Conservation (phyloP, 1,140 invertebrate species). For the Hirudo medicinalis region DNA sequence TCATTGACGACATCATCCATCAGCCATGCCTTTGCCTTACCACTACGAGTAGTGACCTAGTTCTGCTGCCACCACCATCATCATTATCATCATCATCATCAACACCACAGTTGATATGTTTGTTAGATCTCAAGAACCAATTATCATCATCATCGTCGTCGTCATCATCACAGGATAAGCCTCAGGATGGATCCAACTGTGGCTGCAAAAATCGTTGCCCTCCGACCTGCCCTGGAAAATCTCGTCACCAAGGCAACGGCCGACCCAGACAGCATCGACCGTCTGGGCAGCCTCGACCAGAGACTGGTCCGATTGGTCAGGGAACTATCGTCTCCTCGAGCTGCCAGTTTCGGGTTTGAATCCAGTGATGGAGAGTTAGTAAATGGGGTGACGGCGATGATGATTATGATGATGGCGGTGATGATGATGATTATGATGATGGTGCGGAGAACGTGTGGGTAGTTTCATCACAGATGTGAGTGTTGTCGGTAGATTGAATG, state of each 20-base stretch:
- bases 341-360: slow-evolving; percentile 27
- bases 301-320: slow-evolving; percentile 32
- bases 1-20: too few species aligned
- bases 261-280: slow-evolving; percentile 52
- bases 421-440: slow-evolving; percentile 7
- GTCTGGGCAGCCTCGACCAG: slow-evolving; percentile 31
- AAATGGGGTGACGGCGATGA: slow-evolving; percentile 11
- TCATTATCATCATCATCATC: too few species aligned
- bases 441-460: background rate
- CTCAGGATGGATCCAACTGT: slow-evolving; percentile 63
- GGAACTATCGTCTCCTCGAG: slow-evolving; percentile 30
- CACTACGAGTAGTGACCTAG: too few species aligned
- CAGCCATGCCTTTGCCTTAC: too few species aligned
- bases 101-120: too few species aligned
- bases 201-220: slow-evolving; percentile 66
- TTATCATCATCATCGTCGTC: too few species aligned
- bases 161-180: slow-evolving; percentile 54
- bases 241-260: slow-evolving; percentile 62
- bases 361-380: slow-evolving; percentile 25
- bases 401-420: slow-evolving; percentile 12
- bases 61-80: too few species aligned
- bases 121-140: too few species aligned
- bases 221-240: slow-evolving; percentile 73
- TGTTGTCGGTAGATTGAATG: too few species aligned
- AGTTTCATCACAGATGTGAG: too few species aligned